These are phyloP conservation scores for Alfaro cultratus DNA, from an alignment of 2,797 vertebrate species.

Conservation along the genomic window DNA sequence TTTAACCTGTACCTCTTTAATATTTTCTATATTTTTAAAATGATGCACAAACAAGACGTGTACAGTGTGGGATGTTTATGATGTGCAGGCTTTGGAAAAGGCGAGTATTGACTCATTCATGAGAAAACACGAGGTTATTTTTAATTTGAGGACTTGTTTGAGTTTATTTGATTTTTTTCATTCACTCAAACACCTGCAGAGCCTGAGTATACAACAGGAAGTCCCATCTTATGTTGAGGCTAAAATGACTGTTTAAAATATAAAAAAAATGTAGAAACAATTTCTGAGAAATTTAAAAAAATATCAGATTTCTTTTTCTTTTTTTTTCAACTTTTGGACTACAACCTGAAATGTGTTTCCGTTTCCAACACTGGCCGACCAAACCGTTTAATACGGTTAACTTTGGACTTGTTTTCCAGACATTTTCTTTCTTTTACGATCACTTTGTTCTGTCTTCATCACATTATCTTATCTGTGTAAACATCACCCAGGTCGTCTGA, in stretches of 20 bases:
- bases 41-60: conserved; percentile 61
- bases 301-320: background rate
- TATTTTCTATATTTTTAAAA: conserved; percentile 78
- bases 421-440: background rate
- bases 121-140: background rate
- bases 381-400: background rate
- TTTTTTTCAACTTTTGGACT: background rate
- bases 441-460: background rate
- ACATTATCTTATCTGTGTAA: background rate
- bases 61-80: conserved; percentile 51
- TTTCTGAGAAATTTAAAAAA: background rate
- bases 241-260: background rate
- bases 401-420: background rate
- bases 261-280: background rate
- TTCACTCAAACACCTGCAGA: conserved; percentile 7
- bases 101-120: background rate
- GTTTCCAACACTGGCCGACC: background rate
- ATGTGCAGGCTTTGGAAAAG: conserved; percentile 42
- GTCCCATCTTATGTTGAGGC: background rate
- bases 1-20: conserved; percentile 71
- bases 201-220: background rate
- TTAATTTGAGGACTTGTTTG: background rate
- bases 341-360: background rate
- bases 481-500: conserved; percentile 9
- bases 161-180: background rate